Base-by-base conservation (phyloP, 2,797 vertebrate genomes). In the Pseudochromis fuscus region DNA sequence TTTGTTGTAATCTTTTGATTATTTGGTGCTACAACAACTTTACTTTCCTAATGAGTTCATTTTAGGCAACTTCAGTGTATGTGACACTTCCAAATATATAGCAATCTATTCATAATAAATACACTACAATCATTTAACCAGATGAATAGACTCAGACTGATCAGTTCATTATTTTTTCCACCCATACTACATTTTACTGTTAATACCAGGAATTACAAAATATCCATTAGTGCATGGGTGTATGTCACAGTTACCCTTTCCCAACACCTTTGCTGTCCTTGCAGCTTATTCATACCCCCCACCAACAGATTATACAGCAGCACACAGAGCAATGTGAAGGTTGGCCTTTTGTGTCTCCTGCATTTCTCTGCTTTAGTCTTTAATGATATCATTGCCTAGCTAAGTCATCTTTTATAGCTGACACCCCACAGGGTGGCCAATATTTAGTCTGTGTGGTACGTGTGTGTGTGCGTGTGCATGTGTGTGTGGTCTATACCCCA, bases 341-440 rank as follows among this genome's bases (percentile, higher is more conserved):
- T 83, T 87, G 86, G 89, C 87, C 88, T 88, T 89, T 85, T 82
- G 74, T 88, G 82, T 89, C 85, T 82, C 82, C 62, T 87, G 73
- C 84, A 86, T 87, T 89, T 75, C 74, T 77, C 63, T 74, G 72
- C 81, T 87, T 83, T 79, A 84, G 74, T 87, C 88, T 91, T 89
- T 90, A 89, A 91, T 91, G 83, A 84, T 88, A 89, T 88, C 72
- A 73, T 81, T 82, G 79, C 67, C 49, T 27, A 67, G 82, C 83
- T 73, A 64, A 89, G 82, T 85, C 82, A 87, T 90, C 84, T 79
- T 90, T 89, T 81, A 88, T 75, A 78, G 72, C 72, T 70, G 83
- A 88, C 77, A 82, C 69, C 85, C 86, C 83, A 79, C 75, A 72
- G 87, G 81, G 84, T 79, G 75, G 79, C 79, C 75, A 82, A 69